These are phyloP conservation scores for Atta texana DNA, from an alignment of 1,140 invertebrate genomes.

Conservation along the genomic window DNA sequence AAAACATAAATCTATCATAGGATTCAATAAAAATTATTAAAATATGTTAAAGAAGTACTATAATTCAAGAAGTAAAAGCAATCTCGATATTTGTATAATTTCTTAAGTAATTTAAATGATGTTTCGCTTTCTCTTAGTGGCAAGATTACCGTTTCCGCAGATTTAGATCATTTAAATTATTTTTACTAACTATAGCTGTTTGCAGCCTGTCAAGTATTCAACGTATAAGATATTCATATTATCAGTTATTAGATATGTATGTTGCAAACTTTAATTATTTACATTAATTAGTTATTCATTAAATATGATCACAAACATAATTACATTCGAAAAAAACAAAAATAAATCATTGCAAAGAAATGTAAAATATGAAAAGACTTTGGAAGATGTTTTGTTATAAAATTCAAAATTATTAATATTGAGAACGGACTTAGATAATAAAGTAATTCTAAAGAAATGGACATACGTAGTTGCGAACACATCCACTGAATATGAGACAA, in stretches of 20 bases:
- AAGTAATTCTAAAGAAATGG: constrained; percentile 72
- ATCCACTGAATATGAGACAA: constrained; percentile 58
- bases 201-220: background rate
- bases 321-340: constrained; percentile 29
- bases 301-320: background rate
- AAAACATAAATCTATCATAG: background rate
- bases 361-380: constrained; percentile 39
- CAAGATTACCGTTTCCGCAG: no score
- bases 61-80: background rate
- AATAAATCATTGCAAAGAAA: constrained; percentile 45
- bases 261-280: background rate
- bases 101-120: background rate
- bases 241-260: background rate
- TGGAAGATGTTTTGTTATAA: constrained; percentile 18
- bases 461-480: constrained; percentile 70
- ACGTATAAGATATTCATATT: background rate
- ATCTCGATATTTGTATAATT: background rate
- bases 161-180: background rate
- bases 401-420: constrained; percentile 36
- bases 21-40: background rate
- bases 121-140: no score
- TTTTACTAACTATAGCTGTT: background rate
- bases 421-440: constrained; percentile 62
- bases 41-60: background rate
- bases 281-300: background rate